These are phyloP conservation scores for Acanthaster planci DNA, from an alignment of 35 echinoderm and acorn worm species.

Conservation along the genomic window DNA sequence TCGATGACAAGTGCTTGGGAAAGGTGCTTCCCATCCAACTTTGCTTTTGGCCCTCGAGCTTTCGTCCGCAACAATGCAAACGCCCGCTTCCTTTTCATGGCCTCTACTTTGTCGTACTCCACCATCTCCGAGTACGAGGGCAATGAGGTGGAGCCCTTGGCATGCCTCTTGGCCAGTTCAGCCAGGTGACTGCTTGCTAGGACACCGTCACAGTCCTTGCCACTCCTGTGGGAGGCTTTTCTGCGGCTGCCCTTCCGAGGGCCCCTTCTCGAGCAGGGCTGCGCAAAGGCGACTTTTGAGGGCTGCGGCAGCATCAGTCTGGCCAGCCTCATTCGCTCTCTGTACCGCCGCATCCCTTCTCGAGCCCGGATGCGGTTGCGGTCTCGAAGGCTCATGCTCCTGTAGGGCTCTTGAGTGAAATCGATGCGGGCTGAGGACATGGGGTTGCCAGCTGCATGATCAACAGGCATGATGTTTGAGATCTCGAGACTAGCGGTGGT, in stretches of 20 bases:
- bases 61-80: not conserved
- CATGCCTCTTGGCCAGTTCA: not conserved
- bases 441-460: too few species aligned
- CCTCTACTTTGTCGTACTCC: not conserved
- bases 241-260: not conserved
- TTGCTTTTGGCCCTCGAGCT: not conserved
- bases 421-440: not conserved
- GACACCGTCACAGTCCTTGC: not conserved
- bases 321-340: not conserved
- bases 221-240: not conserved
- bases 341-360: not conserved
- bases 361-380: conserved; percentile 1
- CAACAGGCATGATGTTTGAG: too few species aligned
- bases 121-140: not conserved
- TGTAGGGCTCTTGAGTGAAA: conserved; percentile 13
- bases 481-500: too few species aligned
- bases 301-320: not conserved
- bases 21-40: not conserved
- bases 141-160: not conserved
- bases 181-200: not conserved
- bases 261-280: not conserved
- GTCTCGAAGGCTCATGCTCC: conserved; percentile 4
- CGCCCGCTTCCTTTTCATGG: not conserved
- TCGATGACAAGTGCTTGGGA: too few species aligned
- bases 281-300: not conserved